Evolutionary conservation across 2,888 invertebrate genomes (phyloP), one percentile per base, ranked within the genome.

Genomic region (Drosophila eohydei): DNA sequence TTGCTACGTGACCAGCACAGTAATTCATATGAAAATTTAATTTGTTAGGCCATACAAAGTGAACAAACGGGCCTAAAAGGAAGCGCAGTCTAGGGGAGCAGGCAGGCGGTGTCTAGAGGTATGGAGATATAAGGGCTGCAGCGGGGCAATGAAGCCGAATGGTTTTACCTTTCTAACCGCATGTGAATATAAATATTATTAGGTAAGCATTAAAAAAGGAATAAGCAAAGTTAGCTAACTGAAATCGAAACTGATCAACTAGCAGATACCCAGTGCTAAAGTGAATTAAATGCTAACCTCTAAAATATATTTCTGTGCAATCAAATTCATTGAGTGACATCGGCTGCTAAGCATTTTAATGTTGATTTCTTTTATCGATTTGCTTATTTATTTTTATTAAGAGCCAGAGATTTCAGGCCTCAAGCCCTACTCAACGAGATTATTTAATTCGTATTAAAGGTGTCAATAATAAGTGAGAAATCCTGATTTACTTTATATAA

Each of bases 121-220:
- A 32, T 5, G 30, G 30, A 7, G 30, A 2, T 5, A 5, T 28
- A 12, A 2, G 43, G 28, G n/a, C 48, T 9, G 21, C 40, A 34
- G 38, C 52, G 30, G n/a, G 38, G 48, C 59, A 79, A 70, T 63
- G 73, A 88, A 86, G 71, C 71, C 78, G 84, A 85, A 81, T 74
- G 80, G 78, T 81, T 86, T 81, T 70, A 64, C 69, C 76, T 69
- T 74, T 68, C 65, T 54, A 81, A 81, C 87, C 85, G 80, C 85
- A 89, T 81, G 71, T 62, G 80, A 81, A 87, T 87, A 86, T 89
- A 89, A 89, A 89, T 89, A 84, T 87, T 89, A 81, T 87, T 88
- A 74, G 74, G 62, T 55, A 64, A 32, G 51, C 51, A 61, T 46
- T 55, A 50, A 58, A 48, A 43, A 30, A 54, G 8, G 30, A 11